phyloP scores from a whole-genome alignment of 2,888 invertebrate species.

The Thymelicus lineola region DNA sequence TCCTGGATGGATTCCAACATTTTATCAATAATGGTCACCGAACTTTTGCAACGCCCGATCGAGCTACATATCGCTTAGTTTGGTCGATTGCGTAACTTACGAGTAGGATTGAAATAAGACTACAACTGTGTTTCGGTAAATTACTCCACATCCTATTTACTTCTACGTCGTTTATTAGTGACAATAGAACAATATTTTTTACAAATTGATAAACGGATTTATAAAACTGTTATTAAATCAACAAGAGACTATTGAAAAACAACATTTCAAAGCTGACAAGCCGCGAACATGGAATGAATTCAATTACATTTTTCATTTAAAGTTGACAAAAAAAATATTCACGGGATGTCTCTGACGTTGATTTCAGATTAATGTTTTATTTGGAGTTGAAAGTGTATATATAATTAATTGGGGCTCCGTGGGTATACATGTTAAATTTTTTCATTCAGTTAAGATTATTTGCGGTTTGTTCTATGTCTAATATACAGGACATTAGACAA shows the following conservation, averaged over 20 bases:
- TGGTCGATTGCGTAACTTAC: not conserved
- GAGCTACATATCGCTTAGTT: not conserved
- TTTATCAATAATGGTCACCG: too few relatives aligned
- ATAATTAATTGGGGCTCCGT: not conserved
- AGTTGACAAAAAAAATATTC: conserved; percentile 25
- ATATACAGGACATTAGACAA: too few relatives aligned
- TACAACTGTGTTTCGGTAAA: too few relatives aligned
- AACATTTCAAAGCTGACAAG: conserved; percentile 32
- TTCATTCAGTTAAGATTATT: too few relatives aligned
- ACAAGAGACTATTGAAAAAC: conserved; percentile 29
- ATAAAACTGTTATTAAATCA: conserved; percentile 14
- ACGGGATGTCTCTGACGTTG: conserved; percentile 22
- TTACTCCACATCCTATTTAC: too few relatives aligned
- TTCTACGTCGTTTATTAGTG: too few relatives aligned
- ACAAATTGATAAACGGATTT: not conserved
- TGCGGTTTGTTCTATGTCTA: too few relatives aligned
- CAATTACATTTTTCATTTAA: conserved; percentile 31
- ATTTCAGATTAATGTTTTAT: conserved; percentile 21
- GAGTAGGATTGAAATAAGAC: too few relatives aligned
- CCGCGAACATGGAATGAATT: conserved; percentile 24
- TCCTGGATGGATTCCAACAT: too few relatives aligned
- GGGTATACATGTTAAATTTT: too few relatives aligned
- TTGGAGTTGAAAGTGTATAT: not conserved
- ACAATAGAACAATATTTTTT: not conserved
- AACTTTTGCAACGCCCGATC: not conserved